Percentiles rank a stretch among this genome's conserved stretches.
These are phyloP conservation scores for Venturia canescens DNA, from an alignment of 1,140 invertebrate species.

Conservation along the genomic window DNA sequence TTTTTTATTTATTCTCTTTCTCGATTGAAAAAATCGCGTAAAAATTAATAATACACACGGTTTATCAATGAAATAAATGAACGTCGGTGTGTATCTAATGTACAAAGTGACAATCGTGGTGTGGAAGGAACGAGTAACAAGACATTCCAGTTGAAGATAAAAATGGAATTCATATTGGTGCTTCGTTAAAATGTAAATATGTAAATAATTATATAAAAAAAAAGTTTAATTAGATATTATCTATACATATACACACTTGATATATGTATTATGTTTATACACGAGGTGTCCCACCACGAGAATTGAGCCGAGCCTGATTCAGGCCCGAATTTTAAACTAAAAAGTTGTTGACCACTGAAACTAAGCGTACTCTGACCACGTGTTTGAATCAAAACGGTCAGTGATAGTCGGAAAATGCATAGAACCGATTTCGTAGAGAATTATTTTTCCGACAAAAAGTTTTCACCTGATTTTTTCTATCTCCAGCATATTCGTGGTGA, in stretches of 20 bases:
- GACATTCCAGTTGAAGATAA: constrained; percentile 24
- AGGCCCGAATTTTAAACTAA: background rate
- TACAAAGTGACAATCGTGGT: constrained; percentile 22
- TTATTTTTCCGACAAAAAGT: too few species aligned
- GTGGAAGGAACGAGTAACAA: constrained; percentile 7
- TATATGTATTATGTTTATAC: background rate
- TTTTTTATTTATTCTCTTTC: background rate
- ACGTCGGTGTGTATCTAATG: background rate
- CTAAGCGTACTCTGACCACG: background rate
- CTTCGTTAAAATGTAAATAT: constrained; percentile 49
- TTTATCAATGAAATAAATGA: background rate
- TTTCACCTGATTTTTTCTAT: too few species aligned
- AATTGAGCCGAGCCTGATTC: constrained; percentile 5
- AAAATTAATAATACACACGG: background rate
- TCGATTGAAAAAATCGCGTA: background rate
- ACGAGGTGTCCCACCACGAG: background rate
- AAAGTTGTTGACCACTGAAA: constrained; percentile 24
- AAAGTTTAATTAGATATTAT: constrained; percentile 13
- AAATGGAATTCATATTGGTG: constrained; percentile 26
- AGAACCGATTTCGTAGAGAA: too few species aligned
- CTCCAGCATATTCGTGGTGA: too few species aligned
- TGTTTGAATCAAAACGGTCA: too few species aligned
- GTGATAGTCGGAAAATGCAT: too few species aligned
- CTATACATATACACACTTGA: background rate
- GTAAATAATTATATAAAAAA: constrained; percentile 46